These are phyloP conservation scores for Oedothorax gibbosus DNA, from an alignment of 1,140 invertebrate species.

Conservation along the genomic window DNA sequence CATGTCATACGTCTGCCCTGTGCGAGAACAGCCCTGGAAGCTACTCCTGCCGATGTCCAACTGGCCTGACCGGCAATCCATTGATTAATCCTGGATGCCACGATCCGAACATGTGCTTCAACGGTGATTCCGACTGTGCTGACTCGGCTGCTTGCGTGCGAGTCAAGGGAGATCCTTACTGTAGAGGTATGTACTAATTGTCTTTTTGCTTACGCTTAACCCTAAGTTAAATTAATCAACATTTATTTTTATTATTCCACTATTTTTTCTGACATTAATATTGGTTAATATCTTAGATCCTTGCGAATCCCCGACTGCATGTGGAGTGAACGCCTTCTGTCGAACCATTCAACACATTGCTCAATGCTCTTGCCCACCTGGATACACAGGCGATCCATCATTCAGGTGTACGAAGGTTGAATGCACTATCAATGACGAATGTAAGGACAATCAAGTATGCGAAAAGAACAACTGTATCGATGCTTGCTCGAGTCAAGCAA, in stretches of 20 bases:
- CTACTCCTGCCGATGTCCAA: slow-evolving; percentile 74
- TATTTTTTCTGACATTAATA: background rate
- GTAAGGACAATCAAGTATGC: slow-evolving; percentile 81
- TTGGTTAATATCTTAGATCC: slow-evolving; percentile 76
- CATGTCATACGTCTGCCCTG: slow-evolving; percentile 63
- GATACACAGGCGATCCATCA: slow-evolving; percentile 65
- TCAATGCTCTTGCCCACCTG: slow-evolving; percentile 68
- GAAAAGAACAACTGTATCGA: slow-evolving; percentile 62
- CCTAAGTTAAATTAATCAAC: background rate
- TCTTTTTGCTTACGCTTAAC: slow-evolving; percentile 65
- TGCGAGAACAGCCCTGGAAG: slow-evolving; percentile 81
- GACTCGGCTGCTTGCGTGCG: slow-evolving; percentile 76
- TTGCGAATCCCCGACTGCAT: slow-evolving; percentile 79
- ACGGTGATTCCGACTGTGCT: slow-evolving; percentile 78
- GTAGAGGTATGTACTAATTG: slow-evolving; percentile 69
- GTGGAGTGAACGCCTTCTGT: slow-evolving; percentile 83
- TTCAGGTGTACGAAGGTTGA: slow-evolving; percentile 71
- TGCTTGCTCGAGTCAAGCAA: slow-evolving; percentile 67
- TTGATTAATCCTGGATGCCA: slow-evolving; percentile 65
- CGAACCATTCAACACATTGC: slow-evolving; percentile 71
- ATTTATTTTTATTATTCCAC: background rate
- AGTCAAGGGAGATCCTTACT: slow-evolving; percentile 64
- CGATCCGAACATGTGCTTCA: slow-evolving; percentile 72
- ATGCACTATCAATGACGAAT: slow-evolving; percentile 83
- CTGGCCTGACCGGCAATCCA: slow-evolving; percentile 82